Evolutionary conservation across 2,888 invertebrate genomes (phyloP), one percentile per base, ranked within the genome.

Genomic region (Diabrotica balteata): DNA sequence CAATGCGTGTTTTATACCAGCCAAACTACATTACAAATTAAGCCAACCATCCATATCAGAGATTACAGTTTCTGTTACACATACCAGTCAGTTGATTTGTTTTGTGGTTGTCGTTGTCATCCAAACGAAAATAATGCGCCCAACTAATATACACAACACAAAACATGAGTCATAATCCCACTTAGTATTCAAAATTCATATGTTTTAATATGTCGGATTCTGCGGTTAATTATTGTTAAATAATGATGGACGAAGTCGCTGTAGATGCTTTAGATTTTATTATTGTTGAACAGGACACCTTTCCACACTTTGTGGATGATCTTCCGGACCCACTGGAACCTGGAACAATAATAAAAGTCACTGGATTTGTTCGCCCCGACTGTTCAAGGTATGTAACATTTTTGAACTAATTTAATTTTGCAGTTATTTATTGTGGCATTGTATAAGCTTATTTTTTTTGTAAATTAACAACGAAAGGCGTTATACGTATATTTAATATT

Each of bases 281-380:
- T 78, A 69, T 77, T 75, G 72, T 73, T 69, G 77, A 80, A 78
- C 76, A 74, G 68, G 69, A 22, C 9, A 62, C 44, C 5, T 52
- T 53, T 54, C 70, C 65, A 53, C 69, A 72, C 55, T 79, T 69
- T 68, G 59, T 63, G 17, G 76, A 78, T 57, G 77, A 80, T 43
- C 71, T 82, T 50, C 79, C 78, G 1, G 72, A 76, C 8, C 71
- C 76, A 46, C 71, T 80, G 11, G 55, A 62, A 8, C 70, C 74
- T 11, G 81, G 82, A 53, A 78, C 73, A 42, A 75, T 77, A 45
- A 77, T 82, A 51, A 69, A 72, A 66, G 63, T 82, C n/a, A 72
- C 57, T 43, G 80, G 77, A 46, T 67, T 62, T 2, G 63, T 80
- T 32, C 59, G 68, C 57, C 73, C 73, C 11, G 72, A 74, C 57